A percentile compares a stretch with the other conserved stretches of the same genome.
Evolutionary conservation across 92 coral and sea anemone genomes (phyloP).

Genomic region (Umimayanthus kanabou): DNA sequence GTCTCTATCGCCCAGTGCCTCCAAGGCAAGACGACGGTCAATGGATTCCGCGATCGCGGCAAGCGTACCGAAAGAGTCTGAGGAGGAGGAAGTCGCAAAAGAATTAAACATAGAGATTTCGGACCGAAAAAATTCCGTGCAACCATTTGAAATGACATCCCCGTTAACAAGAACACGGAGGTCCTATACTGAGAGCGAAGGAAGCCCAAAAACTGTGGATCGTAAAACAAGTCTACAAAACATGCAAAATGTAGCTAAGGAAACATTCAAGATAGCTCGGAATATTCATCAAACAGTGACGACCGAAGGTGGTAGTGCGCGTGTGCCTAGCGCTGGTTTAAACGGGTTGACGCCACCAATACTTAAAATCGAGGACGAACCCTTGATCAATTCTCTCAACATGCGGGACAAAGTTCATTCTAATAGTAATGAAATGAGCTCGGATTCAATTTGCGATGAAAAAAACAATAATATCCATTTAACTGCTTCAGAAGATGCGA

Average conservation of each 20-base stretch:
- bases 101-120: not conserved
- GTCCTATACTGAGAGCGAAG: slow-evolving; percentile 31
- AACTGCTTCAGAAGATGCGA: not conserved
- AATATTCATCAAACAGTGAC: slow-evolving; percentile 5
- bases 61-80: slow-evolving; percentile 39
- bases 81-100: slow-evolving; percentile 48
- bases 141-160: not conserved
- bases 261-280: slow-evolving; percentile 19
- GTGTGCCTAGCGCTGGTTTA: not conserved
- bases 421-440: not conserved
- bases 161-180: slow-evolving; percentile 34
- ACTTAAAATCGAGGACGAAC: slow-evolving; percentile 29
- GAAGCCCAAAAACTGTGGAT: slow-evolving; percentile 8
- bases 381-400: slow-evolving; percentile 7
- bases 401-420: not conserved
- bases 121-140: not conserved
- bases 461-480: not conserved
- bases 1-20: slow-evolving; percentile 66
- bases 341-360: slow-evolving; percentile 24
- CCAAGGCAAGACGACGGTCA: slow-evolving; percentile 68
- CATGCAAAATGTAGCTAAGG: slow-evolving; percentile 13
- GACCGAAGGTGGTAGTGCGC: not conserved
- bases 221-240: not conserved
- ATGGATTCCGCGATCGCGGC: slow-evolving; percentile 66
- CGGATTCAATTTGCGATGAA: not conserved